These are phyloP conservation scores for Pyrocoelia pectoralis DNA, from an alignment of 2,888 invertebrate genomes.

Conservation along the genomic window DNA sequence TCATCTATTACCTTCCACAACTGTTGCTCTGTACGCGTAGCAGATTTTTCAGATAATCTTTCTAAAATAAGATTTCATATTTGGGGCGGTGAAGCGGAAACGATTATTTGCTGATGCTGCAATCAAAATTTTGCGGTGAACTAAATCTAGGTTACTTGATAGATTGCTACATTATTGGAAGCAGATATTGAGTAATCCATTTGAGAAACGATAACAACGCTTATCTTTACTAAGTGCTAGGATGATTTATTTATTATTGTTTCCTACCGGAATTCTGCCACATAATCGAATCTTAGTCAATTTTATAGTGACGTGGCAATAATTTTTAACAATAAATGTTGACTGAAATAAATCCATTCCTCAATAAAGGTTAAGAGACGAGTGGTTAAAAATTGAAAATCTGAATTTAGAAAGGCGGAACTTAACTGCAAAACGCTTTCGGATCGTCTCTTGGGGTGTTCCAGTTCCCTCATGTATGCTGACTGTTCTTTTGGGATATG, in stretches of 20 bases:
- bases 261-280: background rate
- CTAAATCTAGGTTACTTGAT: conserved; percentile 38
- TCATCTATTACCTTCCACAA: background rate
- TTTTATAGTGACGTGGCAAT: too few species aligned
- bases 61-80: conserved; percentile 34
- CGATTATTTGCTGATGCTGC: conserved; percentile 33
- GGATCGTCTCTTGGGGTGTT: too few species aligned
- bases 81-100: conserved; percentile 26
- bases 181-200: conserved; percentile 38
- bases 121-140: conserved; percentile 35
- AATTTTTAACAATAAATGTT: too few species aligned
- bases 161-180: conserved; percentile 36
- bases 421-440: too few species aligned
- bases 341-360: too few species aligned
- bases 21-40: conserved; percentile 5
- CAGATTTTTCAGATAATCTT: conserved; percentile 21
- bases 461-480: too few species aligned
- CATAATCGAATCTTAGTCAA: background rate
- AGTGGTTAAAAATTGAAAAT: too few species aligned
- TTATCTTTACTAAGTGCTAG: conserved; percentile 33
- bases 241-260: conserved; percentile 33
- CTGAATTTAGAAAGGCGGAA: too few species aligned
- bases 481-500: too few species aligned
- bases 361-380: too few species aligned
- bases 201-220: conserved; percentile 33